A percentile compares a stretch with the other conserved stretches of the same genome.
phyloP scores from a whole-genome alignment of 2,797 vertebrate species.

The Crenuchus spilurus region DNA sequence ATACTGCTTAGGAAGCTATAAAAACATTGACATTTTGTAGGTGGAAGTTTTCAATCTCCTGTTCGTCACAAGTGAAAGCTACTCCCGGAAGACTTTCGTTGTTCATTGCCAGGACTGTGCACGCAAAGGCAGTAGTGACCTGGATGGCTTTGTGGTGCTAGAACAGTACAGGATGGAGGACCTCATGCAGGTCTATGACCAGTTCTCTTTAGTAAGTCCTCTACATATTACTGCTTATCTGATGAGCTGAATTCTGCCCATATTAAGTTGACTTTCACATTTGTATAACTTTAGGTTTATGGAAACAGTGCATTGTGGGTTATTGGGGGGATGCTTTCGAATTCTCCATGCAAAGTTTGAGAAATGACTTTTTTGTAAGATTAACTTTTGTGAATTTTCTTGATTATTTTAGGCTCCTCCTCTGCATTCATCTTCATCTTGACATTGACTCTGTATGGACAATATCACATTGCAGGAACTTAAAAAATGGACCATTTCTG shows the following conservation, averaged over 20 bases:
- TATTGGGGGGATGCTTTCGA: too few relatives aligned
- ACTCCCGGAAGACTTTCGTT: slow-evolving; percentile 89
- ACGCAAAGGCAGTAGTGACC: slow-evolving; percentile 88
- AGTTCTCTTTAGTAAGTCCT: slow-evolving; percentile 95
- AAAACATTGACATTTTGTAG: slow-evolving; percentile 65
- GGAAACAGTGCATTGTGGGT: too few relatives aligned
- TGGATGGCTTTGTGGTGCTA: slow-evolving; percentile 97
- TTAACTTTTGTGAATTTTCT: neutral
- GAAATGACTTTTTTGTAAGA: neutral
- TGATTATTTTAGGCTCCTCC: slow-evolving; percentile 89
- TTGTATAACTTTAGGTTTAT: too few relatives aligned
- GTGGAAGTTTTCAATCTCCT: slow-evolving; percentile 98
- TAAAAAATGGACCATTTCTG: slow-evolving; percentile 85
- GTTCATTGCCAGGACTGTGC: slow-evolving; percentile 98
- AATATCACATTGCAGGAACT: slow-evolving; percentile 66
- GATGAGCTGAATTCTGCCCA: too few relatives aligned
- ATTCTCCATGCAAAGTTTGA: too few relatives aligned
- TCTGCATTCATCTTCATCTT: slow-evolving; percentile 96
- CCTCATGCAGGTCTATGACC: slow-evolving; percentile 96
- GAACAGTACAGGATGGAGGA: slow-evolving; percentile 97
- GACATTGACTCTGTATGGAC: slow-evolving; percentile 86
- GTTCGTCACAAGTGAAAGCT: slow-evolving; percentile 94
- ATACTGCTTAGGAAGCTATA: neutral
- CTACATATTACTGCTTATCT: neutral
- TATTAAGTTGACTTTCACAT: too few relatives aligned